Percentiles rank a stretch among this genome's conserved stretches.
phyloP scores from a whole-genome alignment of 2,888 invertebrate genomes.

The Xiphydria camelus region DNA sequence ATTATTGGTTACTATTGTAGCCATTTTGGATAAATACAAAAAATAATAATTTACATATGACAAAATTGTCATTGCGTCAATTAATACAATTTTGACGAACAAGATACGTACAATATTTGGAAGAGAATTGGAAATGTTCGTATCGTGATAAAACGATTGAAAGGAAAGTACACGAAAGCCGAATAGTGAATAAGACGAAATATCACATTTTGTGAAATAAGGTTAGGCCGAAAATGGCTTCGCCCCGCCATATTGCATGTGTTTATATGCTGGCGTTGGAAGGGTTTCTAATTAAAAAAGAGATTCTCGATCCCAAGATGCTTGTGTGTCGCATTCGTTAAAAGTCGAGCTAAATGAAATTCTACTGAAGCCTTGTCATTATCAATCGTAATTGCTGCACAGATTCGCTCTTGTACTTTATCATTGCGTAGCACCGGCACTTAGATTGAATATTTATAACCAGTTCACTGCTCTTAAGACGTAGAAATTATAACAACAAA shows the following conservation, averaged over 20 bases:
- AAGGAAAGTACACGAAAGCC: constrained; percentile 2
- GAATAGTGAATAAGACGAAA: no score
- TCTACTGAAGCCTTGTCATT: neutral
- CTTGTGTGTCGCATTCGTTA: no score
- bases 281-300: neutral
- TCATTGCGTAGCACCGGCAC: neutral
- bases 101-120: neutral
- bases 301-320: no score
- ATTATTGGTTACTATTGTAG: constrained; percentile 6
- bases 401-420: neutral
- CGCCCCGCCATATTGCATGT: constrained; percentile 32
- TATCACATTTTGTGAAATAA: no score
- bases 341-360: no score
- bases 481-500: neutral
- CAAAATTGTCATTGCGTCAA: neutral
- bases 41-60: neutral
- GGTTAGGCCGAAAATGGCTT: constrained; percentile 26
- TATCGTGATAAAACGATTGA: neutral
- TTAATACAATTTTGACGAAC: neutral
- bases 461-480: neutral
- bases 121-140: neutral
- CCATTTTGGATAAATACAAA: constrained; percentile 5
- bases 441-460: neutral
- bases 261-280: constrained; percentile 13
- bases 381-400: neutral